Evolutionary conservation across 2,113 vertebrate species (phyloP).

Genomic region (Stictonetta naevosa): DNA sequence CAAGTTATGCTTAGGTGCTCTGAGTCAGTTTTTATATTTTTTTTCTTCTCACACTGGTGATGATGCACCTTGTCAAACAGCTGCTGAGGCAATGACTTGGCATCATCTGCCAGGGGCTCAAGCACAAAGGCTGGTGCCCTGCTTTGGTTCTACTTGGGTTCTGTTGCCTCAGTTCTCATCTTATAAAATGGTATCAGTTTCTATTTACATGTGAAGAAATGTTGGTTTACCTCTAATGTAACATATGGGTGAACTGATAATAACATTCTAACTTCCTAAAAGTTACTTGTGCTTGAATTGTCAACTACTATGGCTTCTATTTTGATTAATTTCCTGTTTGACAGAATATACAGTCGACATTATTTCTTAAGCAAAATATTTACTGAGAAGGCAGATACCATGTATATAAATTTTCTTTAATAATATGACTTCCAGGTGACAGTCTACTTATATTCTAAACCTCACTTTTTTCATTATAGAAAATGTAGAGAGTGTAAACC

Average conservation of each 20-base stretch:
- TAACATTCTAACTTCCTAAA: not conserved
- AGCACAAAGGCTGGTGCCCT: not conserved
- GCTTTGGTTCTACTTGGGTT: not conserved
- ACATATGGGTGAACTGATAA: not conserved
- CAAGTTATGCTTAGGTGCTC: not conserved
- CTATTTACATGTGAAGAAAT: not conserved
- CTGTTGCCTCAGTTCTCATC: not conserved
- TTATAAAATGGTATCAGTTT: not conserved
- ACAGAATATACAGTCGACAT: not conserved
- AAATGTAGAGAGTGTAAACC: slow-evolving; percentile 47
- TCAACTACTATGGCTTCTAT: not conserved
- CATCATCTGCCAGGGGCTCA: not conserved
- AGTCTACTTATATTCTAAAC: slow-evolving; percentile 30
- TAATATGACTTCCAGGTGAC: slow-evolving; percentile 34
- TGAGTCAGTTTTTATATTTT: not conserved
- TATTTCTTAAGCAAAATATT: slow-evolving; percentile 43
- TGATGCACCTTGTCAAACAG: not conserved
- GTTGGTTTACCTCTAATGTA: not conserved
- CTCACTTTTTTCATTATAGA: slow-evolving; percentile 48
- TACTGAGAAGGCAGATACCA: not conserved
- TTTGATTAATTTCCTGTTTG: slow-evolving; percentile 10
- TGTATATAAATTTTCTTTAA: slow-evolving; percentile 11
- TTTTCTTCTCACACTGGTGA: not conserved
- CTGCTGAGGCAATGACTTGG: not conserved
- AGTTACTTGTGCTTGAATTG: not conserved